Evolutionary conservation across 2,797 vertebrate genomes (phyloP).

Genomic region (Lacerta bilineata): DNA sequence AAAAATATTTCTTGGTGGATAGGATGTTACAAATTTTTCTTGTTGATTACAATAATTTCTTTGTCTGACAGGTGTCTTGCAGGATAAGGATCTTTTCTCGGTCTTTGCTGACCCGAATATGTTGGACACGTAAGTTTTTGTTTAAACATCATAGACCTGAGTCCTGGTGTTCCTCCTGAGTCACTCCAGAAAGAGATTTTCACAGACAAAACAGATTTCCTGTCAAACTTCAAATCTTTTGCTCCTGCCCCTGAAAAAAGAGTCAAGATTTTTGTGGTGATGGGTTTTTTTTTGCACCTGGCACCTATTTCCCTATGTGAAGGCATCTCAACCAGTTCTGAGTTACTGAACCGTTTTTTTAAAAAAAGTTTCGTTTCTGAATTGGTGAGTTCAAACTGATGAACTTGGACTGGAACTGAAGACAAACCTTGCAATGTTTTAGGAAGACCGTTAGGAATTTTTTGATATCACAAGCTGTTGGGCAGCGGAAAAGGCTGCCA

Average conservation of each 20-base stretch:
- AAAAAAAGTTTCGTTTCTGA: neutral
- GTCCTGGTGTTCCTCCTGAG: too few species aligned
- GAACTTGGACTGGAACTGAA: neutral
- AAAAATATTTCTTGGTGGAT: neutral
- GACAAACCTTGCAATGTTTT: neutral
- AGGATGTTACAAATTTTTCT: neutral
- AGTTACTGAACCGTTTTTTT: neutral
- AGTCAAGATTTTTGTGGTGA: neutral
- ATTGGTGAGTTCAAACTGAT: neutral
- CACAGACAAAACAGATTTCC: too few species aligned
- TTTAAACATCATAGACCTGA: too few species aligned
- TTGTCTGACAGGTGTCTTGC: too few species aligned
- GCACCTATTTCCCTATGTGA: neutral
- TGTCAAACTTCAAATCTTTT: neutral
- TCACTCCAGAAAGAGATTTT: too few species aligned
- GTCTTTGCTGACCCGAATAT: too few species aligned
- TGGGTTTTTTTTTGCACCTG: neutral
- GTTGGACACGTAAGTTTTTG: too few species aligned
- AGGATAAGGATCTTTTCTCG: too few species aligned
- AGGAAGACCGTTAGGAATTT: neutral
- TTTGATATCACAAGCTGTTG: neutral
- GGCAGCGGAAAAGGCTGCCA: neutral
- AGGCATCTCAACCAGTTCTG: neutral
- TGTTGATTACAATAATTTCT: rapidly evolving
- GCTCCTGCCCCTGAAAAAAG: neutral